These are phyloP conservation scores for Potamilus streckersoni DNA, from an alignment of 1,140 invertebrate species.

Conservation along the genomic window DNA sequence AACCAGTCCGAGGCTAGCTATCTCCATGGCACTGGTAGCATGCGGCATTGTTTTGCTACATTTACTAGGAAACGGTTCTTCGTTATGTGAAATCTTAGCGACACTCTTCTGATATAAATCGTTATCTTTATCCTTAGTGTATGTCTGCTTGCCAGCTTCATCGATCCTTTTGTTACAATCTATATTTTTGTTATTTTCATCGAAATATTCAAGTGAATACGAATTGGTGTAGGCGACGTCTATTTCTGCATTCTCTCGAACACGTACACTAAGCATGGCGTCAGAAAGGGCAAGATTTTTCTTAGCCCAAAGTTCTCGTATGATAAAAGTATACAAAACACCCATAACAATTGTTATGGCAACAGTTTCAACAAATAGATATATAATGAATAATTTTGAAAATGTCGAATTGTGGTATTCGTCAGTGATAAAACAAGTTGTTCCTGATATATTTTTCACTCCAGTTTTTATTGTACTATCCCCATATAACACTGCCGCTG, in stretches of 20 bases:
- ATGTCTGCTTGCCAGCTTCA: not conserved
- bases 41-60: no score
- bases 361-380: conserved; percentile 14
- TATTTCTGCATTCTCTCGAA: not conserved
- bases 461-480: conserved; percentile 14
- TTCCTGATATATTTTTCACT: conserved; percentile 19
- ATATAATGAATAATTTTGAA: conserved; percentile 10
- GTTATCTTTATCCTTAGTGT: not conserved
- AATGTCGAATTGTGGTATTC: not conserved
- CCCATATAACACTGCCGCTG: conserved; percentile 9
- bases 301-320: conserved; percentile 13
- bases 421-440: conserved; percentile 13
- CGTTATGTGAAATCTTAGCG: no score
- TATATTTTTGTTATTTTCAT: not conserved
- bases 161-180: not conserved
- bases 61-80: no score
- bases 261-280: conserved; percentile 2
- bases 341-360: conserved; percentile 1
- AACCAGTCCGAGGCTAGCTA: no score
- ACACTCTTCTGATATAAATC: not conserved
- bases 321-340: conserved; percentile 18
- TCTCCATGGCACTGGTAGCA: no score
- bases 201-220: conserved; percentile 2
- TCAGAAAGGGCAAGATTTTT: conserved; percentile 12
- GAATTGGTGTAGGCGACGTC: not conserved